Evolutionary conservation across 2,113 vertebrate genomes (phyloP).

Genomic region (Saccopteryx bilineata): DNA sequence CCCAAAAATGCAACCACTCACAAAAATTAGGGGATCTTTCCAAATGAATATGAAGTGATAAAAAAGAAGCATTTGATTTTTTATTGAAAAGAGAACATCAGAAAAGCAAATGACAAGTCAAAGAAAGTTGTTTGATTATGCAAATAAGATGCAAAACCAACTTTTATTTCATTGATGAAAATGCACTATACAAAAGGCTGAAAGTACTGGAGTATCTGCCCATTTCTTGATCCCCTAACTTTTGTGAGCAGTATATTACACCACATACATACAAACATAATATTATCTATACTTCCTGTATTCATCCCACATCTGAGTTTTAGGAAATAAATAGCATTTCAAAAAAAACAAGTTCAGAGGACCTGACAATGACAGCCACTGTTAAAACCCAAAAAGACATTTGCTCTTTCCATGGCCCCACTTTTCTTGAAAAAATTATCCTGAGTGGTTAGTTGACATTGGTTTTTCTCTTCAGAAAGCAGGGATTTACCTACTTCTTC

Average conservation of each 20-base stretch:
- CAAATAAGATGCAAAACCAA: no score
- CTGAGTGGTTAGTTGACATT: not conserved
- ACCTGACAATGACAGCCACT: not conserved
- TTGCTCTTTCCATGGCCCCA: not conserved
- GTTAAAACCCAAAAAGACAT: not conserved
- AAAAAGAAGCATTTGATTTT: no score
- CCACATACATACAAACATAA: not conserved
- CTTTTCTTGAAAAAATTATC: not conserved
- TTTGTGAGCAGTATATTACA: not conserved
- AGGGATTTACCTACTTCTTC: not conserved
- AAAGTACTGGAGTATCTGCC: no score
- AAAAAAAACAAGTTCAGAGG: not conserved
- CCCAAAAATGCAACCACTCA: no score
- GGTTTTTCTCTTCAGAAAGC: slow-evolving; percentile 13
- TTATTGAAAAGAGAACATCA: no score
- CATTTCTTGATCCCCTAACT: no score
- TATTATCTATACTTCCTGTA: not conserved
- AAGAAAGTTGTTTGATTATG: no score
- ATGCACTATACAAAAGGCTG: no score
- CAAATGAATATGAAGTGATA: no score
- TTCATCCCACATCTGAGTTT: not conserved
- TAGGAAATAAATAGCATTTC: not conserved
- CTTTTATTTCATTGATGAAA: no score
- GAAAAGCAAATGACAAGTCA: no score
- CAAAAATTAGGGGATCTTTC: no score